A percentile compares a stretch with the other conserved stretches of the same genome.
Conservation (phyloP, 2,888 invertebrate genomes). For the Octodonta nipae region DNA sequence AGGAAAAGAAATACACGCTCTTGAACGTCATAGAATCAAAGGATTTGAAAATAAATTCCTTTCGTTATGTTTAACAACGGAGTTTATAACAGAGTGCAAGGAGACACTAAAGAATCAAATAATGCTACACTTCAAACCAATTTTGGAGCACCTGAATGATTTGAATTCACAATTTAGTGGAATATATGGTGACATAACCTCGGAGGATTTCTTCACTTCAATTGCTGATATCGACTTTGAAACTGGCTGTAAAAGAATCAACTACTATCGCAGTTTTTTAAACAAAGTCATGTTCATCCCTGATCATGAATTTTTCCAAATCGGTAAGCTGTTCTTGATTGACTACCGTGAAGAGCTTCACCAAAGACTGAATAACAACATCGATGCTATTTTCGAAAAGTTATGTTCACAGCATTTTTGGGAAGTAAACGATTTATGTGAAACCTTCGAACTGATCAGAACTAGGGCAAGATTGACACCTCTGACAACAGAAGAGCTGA, state of each 20-base stretch:
- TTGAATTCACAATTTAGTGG: constrained; percentile 42
- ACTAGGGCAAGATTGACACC: constrained; percentile 56
- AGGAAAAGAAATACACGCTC: constrained; percentile 15
- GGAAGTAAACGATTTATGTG: constrained; percentile 53
- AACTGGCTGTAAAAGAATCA: constrained; percentile 45
- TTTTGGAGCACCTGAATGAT: constrained; percentile 40
- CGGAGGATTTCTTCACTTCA: constrained; percentile 10
- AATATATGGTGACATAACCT: constrained; percentile 33
- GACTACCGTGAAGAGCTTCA: constrained; percentile 48
- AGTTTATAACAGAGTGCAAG: constrained; percentile 38
- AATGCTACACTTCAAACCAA: constrained; percentile 40
- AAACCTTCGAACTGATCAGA: constrained; percentile 56
- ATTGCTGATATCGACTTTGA: constrained; percentile 42
- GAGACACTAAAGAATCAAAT: constrained; percentile 40
- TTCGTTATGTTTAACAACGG: constrained; percentile 21
- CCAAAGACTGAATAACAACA: constrained; percentile 40
- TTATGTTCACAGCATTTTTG: constrained; percentile 49
- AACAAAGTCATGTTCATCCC: constrained; percentile 46
- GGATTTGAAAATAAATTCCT: constrained; percentile 17
- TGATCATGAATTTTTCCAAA: constrained; percentile 51
- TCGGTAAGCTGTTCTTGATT: constrained; percentile 46
- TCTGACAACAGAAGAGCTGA: constrained; percentile 62
- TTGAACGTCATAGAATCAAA: constrained; percentile 16
- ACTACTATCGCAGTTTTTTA: constrained; percentile 44
- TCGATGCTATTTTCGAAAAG: constrained; percentile 46